These are phyloP conservation scores for Encarsia formosa DNA, from an alignment of 2,888 invertebrate species.

Conservation along the genomic window DNA sequence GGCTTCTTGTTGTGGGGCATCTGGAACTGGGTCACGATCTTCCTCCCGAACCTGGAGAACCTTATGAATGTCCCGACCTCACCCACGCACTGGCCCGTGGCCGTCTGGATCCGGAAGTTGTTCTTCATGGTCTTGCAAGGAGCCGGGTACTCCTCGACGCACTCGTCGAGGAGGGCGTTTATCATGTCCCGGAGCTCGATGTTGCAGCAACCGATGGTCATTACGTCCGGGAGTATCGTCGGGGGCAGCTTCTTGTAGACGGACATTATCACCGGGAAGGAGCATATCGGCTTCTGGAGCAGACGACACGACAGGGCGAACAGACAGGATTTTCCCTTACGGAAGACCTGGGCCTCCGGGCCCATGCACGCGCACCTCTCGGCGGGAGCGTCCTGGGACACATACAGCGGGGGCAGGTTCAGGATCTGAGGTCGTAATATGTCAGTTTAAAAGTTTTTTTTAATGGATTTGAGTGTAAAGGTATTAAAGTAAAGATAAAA, in stretches of 20 bases:
- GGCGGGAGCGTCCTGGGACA: conserved; percentile 58
- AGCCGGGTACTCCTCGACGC: conserved; percentile 47
- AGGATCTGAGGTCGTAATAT: conserved; percentile 54
- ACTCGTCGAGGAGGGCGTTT: conserved; percentile 54
- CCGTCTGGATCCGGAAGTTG: conserved; percentile 56
- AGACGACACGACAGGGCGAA: conserved; percentile 60
- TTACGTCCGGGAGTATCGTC: conserved; percentile 61
- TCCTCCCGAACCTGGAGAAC: conserved; percentile 64
- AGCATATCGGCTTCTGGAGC: conserved; percentile 54
- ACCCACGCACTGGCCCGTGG: conserved; percentile 56
- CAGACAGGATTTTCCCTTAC: conserved; percentile 66
- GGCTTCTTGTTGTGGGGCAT: conserved; percentile 45
- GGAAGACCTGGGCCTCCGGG: conserved; percentile 54
- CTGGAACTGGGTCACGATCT: conserved; percentile 65
- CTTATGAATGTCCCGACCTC: conserved; percentile 61
- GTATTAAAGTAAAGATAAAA: too few relatives aligned
- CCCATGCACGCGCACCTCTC: conserved; percentile 49
- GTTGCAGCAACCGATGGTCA: conserved; percentile 57
- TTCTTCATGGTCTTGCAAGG: conserved; percentile 62
- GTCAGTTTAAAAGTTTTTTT: too few relatives aligned
- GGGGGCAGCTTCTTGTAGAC: conserved; percentile 61
- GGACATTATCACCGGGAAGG: conserved; percentile 58
- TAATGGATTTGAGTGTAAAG: neutral
- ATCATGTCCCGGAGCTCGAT: conserved; percentile 62
- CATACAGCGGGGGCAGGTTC: conserved; percentile 58